Evolutionary conservation across 2,888 invertebrate genomes (phyloP), one percentile per base, ranked within the genome.

Genomic region (Eucriotettix oculatus): DNA sequence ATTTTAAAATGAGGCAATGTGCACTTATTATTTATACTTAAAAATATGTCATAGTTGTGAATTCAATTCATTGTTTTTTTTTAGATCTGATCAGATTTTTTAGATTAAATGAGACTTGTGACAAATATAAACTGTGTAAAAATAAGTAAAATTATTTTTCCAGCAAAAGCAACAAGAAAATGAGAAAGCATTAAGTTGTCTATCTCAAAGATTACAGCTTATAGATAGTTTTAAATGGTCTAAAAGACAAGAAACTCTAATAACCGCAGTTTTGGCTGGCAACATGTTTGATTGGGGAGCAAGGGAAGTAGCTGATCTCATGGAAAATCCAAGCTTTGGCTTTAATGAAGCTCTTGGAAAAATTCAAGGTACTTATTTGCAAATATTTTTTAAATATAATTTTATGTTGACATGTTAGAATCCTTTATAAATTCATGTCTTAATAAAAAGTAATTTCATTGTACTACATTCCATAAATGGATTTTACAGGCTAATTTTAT

Each of bases 251-350:
- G 67, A 75, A 64, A 75, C 76, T 57, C 68, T 84, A 16, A 75
- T 79, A 40, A 70, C 79, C 71, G 80, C 81, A n/a, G 70, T 84
- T 52, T 71, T 85, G 52, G 78, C 80, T 70, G 93, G 96, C 29
- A 98, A 98, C 73, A 92, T 97, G 76, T 97, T 97, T 76, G 97
- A 98, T 74, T 96, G 95, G 93, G 97, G 97, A 58, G 95, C 97
- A 1, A 86, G 88, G 73, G 93, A 92, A 69, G 89, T 94, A 5
- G 85, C 88, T 16, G 81, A 83, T 67, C 84, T 96, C 65, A 79
- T 97, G 76, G 88, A 93, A 72, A 78, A 79, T 41, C 78, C 82
- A 41, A 77, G 78, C 65, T 90, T 95, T 76, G 89, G 89, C 57
- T 84, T 97, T 64, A 77, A 82, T 66, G 86, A 92, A 70, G 96